Evolutionary conservation across 2,113 vertebrate species (phyloP).

Genomic region (Anseranas semipalmata): DNA sequence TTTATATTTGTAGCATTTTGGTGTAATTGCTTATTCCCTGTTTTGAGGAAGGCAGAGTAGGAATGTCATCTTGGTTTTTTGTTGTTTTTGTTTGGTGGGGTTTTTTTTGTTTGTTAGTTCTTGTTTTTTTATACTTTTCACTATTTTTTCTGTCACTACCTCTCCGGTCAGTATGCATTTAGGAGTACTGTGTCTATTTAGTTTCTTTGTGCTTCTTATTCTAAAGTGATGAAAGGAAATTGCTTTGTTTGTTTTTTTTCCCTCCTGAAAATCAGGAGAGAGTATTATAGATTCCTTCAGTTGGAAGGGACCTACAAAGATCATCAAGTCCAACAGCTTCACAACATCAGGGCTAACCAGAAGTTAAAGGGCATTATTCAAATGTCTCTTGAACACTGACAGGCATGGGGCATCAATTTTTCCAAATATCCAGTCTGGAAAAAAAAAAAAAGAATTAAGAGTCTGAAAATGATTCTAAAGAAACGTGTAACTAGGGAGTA

Average conservation of each 20-base stretch:
- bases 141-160: not conserved
- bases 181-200: not conserved
- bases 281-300: not conserved
- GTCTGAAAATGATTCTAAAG: not conserved
- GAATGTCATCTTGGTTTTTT: not conserved
- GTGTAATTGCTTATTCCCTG: not conserved
- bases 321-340: not conserved
- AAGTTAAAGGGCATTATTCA: not conserved
- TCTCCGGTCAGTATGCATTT: not conserved
- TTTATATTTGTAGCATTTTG: not conserved
- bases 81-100: not conserved
- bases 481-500: not conserved
- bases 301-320: not conserved
- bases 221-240: not conserved
- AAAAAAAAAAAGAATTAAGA: not conserved
- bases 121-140: not conserved
- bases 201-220: not conserved
- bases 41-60: not conserved
- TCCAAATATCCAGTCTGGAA: too few species aligned
- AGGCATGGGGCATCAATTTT: not conserved
- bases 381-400: not conserved
- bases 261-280: not conserved
- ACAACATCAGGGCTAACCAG: not conserved
- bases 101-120: not conserved
- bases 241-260: too few species aligned